These are phyloP conservation scores for Hetaerina americana DNA, from an alignment of 1,140 invertebrate species.

Conservation along the genomic window DNA sequence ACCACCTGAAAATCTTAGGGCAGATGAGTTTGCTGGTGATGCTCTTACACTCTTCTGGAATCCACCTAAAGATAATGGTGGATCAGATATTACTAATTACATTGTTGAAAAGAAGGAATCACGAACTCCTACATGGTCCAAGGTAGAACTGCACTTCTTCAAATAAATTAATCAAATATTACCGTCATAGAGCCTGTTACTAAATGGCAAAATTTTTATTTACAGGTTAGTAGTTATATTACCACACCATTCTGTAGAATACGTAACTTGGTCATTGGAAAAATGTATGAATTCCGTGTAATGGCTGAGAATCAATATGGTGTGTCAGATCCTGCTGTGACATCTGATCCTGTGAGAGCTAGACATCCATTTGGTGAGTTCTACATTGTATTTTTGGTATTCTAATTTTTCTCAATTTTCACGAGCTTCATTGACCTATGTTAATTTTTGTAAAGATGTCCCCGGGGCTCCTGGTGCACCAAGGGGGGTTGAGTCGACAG, in stretches of 20 bases:
- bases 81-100: constrained; percentile 91
- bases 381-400: not conserved
- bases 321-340: constrained; percentile 79
- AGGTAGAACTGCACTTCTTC: constrained; percentile 32
- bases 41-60: constrained; percentile 90
- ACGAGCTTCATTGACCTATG: not conserved
- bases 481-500: constrained; percentile 69
- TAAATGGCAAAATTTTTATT: constrained; percentile 8
- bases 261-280: constrained; percentile 78
- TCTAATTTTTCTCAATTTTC: constrained; percentile 8
- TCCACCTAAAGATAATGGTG: constrained; percentile 90
- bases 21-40: constrained; percentile 91
- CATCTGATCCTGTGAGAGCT: constrained; percentile 76
- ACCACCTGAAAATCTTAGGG: constrained; percentile 73
- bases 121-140: constrained; percentile 67
- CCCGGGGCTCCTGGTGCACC: constrained; percentile 83
- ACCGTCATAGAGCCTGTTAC: not conserved
- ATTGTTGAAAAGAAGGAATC: constrained; percentile 89
- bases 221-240: constrained; percentile 72
- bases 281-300: constrained; percentile 93
- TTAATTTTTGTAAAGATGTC: constrained; percentile 44
- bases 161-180: constrained; percentile 1
- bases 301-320: constrained; percentile 96
- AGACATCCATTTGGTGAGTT: constrained; percentile 81
- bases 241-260: constrained; percentile 77